Percentiles rank a stretch among this genome's conserved stretches.
phyloP scores from a whole-genome alignment of 2,113 vertebrate species.

The Ceratotherium simum region DNA sequence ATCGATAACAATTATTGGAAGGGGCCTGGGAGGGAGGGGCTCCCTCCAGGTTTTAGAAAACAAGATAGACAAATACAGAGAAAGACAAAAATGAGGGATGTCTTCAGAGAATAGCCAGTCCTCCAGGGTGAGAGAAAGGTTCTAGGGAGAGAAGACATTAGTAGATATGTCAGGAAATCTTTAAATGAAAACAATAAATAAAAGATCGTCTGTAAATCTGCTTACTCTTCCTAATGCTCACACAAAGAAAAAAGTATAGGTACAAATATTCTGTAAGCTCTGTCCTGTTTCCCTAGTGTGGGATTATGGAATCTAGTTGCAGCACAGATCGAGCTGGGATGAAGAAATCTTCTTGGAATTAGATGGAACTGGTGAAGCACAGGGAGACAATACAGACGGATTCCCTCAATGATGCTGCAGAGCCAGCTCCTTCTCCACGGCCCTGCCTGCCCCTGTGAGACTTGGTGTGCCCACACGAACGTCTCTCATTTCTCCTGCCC shows the following conservation, averaged over 20 bases:
- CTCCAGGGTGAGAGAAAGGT: background rate
- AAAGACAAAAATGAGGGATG: background rate
- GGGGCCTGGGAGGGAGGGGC: background rate
- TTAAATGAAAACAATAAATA: background rate
- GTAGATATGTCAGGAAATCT: rapidly evolving
- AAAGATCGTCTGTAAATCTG: background rate
- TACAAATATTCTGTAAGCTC: background rate
- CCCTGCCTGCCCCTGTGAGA: rapidly evolving
- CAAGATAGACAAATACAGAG: background rate
- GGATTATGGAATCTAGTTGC: too few species aligned
- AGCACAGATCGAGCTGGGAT: background rate
- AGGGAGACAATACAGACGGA: background rate
- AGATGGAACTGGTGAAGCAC: rapidly evolving
- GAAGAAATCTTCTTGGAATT: background rate
- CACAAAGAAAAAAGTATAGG: background rate
- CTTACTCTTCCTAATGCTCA: background rate
- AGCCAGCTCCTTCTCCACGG: rapidly evolving
- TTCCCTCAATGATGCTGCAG: background rate
- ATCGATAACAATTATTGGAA: background rate
- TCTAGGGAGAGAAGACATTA: background rate
- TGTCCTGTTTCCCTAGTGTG: rapidly evolving
- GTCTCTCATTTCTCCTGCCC: background rate
- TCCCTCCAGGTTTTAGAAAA: background rate
- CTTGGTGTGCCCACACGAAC: rapidly evolving
- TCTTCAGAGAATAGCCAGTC: background rate